Conservation (phyloP, 2,113 vertebrate genomes). For the Tetrao urogallus region DNA sequence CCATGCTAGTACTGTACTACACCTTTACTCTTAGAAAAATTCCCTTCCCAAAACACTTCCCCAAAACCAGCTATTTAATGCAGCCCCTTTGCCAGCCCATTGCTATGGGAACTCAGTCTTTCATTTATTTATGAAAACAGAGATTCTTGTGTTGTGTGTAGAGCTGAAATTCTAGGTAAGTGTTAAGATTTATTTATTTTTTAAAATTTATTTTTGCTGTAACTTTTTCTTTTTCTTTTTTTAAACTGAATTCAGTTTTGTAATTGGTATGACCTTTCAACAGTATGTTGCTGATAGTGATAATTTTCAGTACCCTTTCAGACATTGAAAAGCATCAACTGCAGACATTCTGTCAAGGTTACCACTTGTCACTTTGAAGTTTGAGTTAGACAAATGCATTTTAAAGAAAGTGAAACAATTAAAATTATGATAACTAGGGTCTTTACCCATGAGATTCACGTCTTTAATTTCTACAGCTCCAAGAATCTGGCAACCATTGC, state of each 20-base stretch:
- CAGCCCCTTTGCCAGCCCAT: constrained; percentile 53
- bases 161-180: constrained; percentile 70
- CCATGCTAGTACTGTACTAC: constrained; percentile 38
- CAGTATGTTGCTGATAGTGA: neutral
- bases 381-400: neutral
- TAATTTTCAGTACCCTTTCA: neutral
- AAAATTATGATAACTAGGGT: neutral
- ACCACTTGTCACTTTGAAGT: neutral
- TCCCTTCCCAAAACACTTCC: constrained; percentile 80
- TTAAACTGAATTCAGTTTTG: neutral
- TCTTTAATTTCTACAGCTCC: neutral
- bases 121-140: constrained; percentile 35
- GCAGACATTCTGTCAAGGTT: neutral
- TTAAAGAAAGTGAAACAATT: neutral
- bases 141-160: neutral
- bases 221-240: neutral
- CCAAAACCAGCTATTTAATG: constrained; percentile 81
- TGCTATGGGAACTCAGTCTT: constrained; percentile 41
- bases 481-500: neutral
- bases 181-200: neutral
- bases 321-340: neutral
- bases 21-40: constrained; percentile 76
- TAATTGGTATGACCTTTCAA: neutral
- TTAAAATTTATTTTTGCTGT: neutral
- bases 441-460: neutral